Percentiles rank a stretch among this genome's conserved stretches.
phyloP scores from a whole-genome alignment of 2,113 vertebrate species.

The Tinamus guttatus region DNA sequence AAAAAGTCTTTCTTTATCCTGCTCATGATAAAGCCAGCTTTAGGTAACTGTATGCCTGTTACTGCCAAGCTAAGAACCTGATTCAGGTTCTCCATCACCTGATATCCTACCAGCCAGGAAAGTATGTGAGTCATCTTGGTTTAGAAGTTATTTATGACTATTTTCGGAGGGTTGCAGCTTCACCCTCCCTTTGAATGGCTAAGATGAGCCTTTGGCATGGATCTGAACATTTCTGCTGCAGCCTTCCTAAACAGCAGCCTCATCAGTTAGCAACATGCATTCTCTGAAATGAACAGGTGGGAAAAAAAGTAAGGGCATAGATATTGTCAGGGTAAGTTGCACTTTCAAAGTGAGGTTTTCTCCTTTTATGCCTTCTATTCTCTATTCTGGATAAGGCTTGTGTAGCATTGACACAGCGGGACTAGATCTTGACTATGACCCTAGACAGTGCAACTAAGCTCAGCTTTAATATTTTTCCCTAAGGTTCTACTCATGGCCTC shows the following conservation, averaged over 20 bases:
- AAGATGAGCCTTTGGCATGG: background rate
- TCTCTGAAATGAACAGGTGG: background rate
- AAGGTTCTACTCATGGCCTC: background rate
- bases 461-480: background rate
- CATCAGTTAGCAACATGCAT: background rate
- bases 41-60: background rate
- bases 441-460: background rate
- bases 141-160: background rate
- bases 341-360: background rate
- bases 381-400: background rate
- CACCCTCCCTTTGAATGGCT: background rate
- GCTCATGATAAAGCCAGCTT: background rate
- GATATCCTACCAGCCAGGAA: background rate
- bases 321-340: background rate
- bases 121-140: background rate
- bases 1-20: background rate
- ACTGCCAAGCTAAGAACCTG: background rate
- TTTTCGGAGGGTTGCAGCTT: constrained; percentile 17
- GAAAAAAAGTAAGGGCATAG: background rate
- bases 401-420: background rate
- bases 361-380: background rate
- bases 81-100: constrained; percentile 13
- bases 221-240: background rate
- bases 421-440: background rate
- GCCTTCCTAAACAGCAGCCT: background rate